Evolutionary conservation across 2,888 invertebrate species (phyloP), one percentile per base, ranked within the genome.

Genomic region (Scrobipalpa atriplicella): DNA sequence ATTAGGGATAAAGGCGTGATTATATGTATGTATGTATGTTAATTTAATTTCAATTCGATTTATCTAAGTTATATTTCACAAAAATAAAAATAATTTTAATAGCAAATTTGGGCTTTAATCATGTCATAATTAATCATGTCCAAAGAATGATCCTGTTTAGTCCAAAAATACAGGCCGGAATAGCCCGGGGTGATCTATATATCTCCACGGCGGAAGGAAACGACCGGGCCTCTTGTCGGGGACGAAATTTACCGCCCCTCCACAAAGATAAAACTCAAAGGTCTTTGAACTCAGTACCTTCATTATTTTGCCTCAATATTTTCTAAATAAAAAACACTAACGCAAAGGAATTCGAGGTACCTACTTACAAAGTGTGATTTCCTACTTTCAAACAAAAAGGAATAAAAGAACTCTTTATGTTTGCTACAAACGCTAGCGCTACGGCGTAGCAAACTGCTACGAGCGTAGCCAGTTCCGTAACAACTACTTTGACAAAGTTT

Each of bases 401-500:
- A 16, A 36, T 16, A 21, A 54, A 54, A 21, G 7, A 10, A 18
- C 54, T 21, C 3, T 54, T 10, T 21, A 54, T 54, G 16, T 10
- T 54, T 54, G 54, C 21, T 18, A 54, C 18, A 21, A 54, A 18
- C 11, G 19, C 43, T 7, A 18, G 19, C 41, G n/a, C 62, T 62
- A 47, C 62, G 62, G 18, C 62, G 62, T 62, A 47, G 62, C 29
- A 16, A 62, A 41, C 11, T 18, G 43, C 62, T 62, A 62, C 62
- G 62, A 62, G 52, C 19, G 52, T n/a, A 18, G 54, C 11, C 21
- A 18, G 54, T 21, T 54, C 11, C 21, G 19, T 19, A 54, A 21
- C 0, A 54, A 47, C 47, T 54, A 54, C 21, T 54, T 54, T 9
- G 18, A 2, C 18, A 54, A 54, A 21, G 19, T 54, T 54, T 54